phyloP scores from a whole-genome alignment of 2,113 vertebrate species.

The Paracanthobrama guichenoti region DNA sequence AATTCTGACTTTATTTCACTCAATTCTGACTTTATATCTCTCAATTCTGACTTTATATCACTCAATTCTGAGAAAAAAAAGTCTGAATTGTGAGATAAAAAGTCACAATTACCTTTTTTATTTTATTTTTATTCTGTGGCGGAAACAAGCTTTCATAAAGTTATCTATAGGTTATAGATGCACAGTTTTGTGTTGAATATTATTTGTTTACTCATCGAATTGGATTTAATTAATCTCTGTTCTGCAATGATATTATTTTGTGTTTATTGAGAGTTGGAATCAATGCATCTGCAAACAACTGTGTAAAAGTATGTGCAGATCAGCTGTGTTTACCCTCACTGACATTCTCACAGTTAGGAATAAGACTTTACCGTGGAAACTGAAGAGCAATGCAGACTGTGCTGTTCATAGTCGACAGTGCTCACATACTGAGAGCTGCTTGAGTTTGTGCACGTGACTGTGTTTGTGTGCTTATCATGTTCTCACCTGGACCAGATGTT shows the following conservation, averaged over 20 bases:
- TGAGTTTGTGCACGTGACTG: not conserved
- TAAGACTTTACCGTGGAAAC: not conserved
- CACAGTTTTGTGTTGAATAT: not conserved
- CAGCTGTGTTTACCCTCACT: constrained; percentile 15
- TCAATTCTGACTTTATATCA: too few species aligned
- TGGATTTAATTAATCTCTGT: not conserved
- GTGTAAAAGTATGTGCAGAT: not conserved
- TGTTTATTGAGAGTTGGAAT: not conserved
- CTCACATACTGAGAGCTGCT: constrained; percentile 18
- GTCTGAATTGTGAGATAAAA: too few species aligned
- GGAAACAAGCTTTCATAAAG: too few species aligned
- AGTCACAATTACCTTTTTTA: too few species aligned
- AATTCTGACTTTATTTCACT: too few species aligned
- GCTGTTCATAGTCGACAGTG: not conserved
- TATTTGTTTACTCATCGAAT: not conserved
- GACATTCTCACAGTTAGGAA: constrained; percentile 9
- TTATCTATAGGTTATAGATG: too few species aligned
- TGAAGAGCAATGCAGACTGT: constrained; percentile 8
- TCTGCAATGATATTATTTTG: not conserved
- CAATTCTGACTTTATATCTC: too few species aligned
- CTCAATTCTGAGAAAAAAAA: too few species aligned
- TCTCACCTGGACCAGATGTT: constrained; percentile 50
- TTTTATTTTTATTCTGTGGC: too few species aligned
- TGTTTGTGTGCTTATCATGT: constrained; percentile 19
- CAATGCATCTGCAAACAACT: not conserved